A percentile compares a stretch with the other conserved stretches of the same genome.
Conservation (phyloP, 2,797 vertebrate genomes). For the Nyctalus aviator region DNA sequence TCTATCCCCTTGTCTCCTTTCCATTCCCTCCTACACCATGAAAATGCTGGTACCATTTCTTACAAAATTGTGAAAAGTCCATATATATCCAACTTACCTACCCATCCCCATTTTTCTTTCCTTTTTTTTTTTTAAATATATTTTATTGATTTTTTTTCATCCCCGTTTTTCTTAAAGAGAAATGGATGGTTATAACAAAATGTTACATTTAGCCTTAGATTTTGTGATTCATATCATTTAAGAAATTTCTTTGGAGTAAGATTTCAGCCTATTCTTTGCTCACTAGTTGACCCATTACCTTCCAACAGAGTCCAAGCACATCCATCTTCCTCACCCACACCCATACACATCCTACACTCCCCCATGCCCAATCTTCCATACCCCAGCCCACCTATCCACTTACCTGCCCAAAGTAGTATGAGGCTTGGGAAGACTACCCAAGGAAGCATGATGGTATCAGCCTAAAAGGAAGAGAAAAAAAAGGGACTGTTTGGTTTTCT, state of each 20-base stretch:
- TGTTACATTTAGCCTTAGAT: neutral
- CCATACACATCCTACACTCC: too few species aligned
- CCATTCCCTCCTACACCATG: fast-evolving
- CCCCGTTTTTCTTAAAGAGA: neutral
- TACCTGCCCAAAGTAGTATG: slow-evolving; percentile 48
- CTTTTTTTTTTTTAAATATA: too few species aligned
- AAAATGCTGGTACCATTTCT: neutral
- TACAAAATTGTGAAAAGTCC: too few species aligned
- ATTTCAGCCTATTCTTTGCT: neutral
- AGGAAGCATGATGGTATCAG: neutral
- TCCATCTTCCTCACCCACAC: neutral
- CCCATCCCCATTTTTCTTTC: neutral
- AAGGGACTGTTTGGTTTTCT: neutral
- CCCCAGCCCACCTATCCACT: neutral
- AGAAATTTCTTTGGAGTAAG: neutral
- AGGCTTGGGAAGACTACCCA: neutral
- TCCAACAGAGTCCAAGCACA: neutral
- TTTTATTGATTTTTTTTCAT: too few species aligned
- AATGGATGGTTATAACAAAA: neutral
- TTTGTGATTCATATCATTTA: neutral
- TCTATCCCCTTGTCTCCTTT: neutral
- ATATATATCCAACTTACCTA: neutral
- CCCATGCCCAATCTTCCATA: neutral
- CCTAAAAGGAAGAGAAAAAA: slow-evolving; percentile 23
- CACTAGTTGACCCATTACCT: neutral